Conservation (phyloP, 1,140 invertebrate genomes). For the Brachionus asplanchnoidis region DNA sequence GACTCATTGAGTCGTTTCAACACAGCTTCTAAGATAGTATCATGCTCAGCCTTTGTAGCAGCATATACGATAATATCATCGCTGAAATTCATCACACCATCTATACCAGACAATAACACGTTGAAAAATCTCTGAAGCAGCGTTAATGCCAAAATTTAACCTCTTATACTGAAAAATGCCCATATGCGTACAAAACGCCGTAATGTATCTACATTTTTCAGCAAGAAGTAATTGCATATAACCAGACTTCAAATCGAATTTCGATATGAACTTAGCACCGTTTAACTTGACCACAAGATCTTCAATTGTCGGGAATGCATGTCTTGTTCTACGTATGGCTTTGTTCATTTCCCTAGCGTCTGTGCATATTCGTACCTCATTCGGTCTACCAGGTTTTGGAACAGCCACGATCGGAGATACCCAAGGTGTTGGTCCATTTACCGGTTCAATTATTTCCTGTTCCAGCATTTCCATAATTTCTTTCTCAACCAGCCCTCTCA, state of each 20-base stretch:
- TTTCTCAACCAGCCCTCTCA: not conserved
- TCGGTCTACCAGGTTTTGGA: slow-evolving; percentile 44
- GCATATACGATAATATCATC: no score
- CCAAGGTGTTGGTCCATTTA: slow-evolving; percentile 47
- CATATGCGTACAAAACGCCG: not conserved
- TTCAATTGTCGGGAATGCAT: no score
- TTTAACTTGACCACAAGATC: not conserved
- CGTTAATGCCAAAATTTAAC: not conserved
- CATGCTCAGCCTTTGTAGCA: no score
- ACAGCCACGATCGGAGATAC: slow-evolving; percentile 48
- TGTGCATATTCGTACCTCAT: slow-evolving; percentile 4
- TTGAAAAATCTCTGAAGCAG: not conserved
- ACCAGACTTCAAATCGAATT: not conserved
- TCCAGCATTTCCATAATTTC: slow-evolving; percentile 12
- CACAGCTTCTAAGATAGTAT: no score
- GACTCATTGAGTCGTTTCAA: no score
- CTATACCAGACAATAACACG: not conserved
- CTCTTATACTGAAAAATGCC: not conserved
- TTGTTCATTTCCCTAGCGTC: not conserved
- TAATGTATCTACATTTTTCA: not conserved
- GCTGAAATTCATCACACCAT: not conserved
- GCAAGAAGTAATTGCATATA: not conserved
- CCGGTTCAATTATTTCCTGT: slow-evolving; percentile 46
- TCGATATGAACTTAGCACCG: not conserved
- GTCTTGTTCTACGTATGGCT: no score